Evolutionary conservation across 2,888 invertebrate genomes (phyloP), one percentile per base, ranked within the genome.

Genomic region (Chloroclystis v-ata): DNA sequence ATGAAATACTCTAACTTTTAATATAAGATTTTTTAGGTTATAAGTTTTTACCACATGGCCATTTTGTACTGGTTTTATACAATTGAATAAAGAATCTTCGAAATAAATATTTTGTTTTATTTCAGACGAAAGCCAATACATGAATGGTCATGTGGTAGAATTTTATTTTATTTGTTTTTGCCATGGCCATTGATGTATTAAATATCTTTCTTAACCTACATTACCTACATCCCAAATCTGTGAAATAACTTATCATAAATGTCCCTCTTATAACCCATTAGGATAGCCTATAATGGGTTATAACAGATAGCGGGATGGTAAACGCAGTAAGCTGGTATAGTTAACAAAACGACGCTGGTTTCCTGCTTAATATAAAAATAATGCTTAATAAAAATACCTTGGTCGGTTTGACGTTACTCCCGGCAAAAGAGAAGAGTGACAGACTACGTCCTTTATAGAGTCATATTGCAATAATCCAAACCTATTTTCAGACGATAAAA

Each of bases 71-170:
- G 69, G 61, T 69, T 76, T 71, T 67, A 65, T 59, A 62, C 50
- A 50, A 10, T 33, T 54, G 56, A 82, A 78, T 76, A 81, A 81
- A 79, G 52, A 59, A 20, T 63, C 57, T 65, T 71, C 58, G 47
- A 70, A 70, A 72, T 68, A 69, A 47, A 54, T 60, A 48, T 37
- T 67, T 65, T 62, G 69, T 84, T 59, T 86, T 64, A 83, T 85
- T 85, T 83, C 77, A 75, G 73, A 38, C 24, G 8, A 59, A 47
- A 65, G 72, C 69, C 63, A 69, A 71, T 73, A 72, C 86, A 83
- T 84, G 67, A 72, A 82, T 85, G 86, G 85, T 82, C 84, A 82
- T 82, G 82, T 83, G 78, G 75, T 76, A 66, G n/a, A 12, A 20
- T 33, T 63, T 62, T 57, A 64, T 53, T 61, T 60, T 55, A 54